phyloP scores from a whole-genome alignment of 2,797 vertebrate genomes.

The Hippopotamyrus pictus region DNA sequence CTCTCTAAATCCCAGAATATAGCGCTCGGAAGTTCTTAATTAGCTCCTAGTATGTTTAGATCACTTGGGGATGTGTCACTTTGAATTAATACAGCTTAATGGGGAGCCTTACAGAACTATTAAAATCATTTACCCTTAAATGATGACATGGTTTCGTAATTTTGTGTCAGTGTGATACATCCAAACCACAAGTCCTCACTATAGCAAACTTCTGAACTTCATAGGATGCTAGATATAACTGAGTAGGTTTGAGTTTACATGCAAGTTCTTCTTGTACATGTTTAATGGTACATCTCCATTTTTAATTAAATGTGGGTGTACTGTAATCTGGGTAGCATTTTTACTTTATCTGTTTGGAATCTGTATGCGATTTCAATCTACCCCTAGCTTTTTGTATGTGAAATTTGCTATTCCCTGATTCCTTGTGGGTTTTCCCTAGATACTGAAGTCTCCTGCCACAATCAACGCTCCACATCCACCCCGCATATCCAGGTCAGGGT shows the following conservation, averaged over 20 bases:
- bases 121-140: not conserved
- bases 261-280: not conserved
- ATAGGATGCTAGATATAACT: not conserved
- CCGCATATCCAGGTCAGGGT: not conserved
- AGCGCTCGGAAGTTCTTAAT: not conserved
- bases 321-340: not conserved
- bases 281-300: not conserved
- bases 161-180: not conserved
- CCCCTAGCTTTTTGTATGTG: not conserved
- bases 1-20: not conserved
- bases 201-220: not conserved
- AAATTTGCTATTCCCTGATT: not conserved
- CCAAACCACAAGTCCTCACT: not conserved
- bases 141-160: not conserved
- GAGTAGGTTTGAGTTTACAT: not conserved
- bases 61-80: constrained; percentile 10
- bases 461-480: not conserved
- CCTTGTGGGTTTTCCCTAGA: not conserved
- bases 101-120: not conserved
- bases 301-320: not conserved
- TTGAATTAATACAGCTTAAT: not conserved
- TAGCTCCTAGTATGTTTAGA: not conserved
- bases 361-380: not conserved
- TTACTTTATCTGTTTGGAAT: not conserved
- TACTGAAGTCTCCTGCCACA: not conserved